Percentiles rank a stretch among this genome's conserved stretches.
phyloP scores from a whole-genome alignment of 2,888 invertebrate genomes.

The Agrypnus murinus region DNA sequence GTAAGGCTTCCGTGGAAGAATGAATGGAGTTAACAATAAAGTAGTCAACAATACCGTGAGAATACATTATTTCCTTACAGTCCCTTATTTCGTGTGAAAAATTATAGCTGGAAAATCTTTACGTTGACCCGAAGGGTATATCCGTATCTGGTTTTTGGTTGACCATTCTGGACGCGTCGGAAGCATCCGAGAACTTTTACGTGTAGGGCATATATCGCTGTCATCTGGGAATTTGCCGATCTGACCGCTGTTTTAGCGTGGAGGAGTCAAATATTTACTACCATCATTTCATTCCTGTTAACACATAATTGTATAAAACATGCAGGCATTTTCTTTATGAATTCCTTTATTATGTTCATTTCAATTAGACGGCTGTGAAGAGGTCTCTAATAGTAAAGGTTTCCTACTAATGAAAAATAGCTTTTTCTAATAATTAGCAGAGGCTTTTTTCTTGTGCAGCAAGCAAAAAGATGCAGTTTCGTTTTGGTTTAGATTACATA shows the following conservation, averaged over 20 bases:
- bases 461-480: no score
- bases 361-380: no score
- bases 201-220: conserved; percentile 60
- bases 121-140: conserved; percentile 57
- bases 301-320: conserved; percentile 10
- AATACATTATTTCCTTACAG: no score
- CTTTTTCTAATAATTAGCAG: no score
- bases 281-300: conserved; percentile 5
- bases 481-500: no score
- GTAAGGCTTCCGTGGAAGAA: no score
- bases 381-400: no score
- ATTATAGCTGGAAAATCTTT: conserved; percentile 59
- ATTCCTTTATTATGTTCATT: no score
- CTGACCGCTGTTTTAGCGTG: conserved; percentile 32
- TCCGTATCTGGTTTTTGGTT: conserved; percentile 57
- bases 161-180: conserved; percentile 61
- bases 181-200: conserved; percentile 60
- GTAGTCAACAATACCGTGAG: no score
- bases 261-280: conserved; percentile 32
- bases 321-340: not conserved
- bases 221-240: conserved; percentile 31
- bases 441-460: no score
- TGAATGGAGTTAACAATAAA: no score
- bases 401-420: no score
- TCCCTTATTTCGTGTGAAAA: conserved; percentile 19